phyloP scores from a whole-genome alignment of 2,888 invertebrate species.

The Nysson spinosus region DNA sequence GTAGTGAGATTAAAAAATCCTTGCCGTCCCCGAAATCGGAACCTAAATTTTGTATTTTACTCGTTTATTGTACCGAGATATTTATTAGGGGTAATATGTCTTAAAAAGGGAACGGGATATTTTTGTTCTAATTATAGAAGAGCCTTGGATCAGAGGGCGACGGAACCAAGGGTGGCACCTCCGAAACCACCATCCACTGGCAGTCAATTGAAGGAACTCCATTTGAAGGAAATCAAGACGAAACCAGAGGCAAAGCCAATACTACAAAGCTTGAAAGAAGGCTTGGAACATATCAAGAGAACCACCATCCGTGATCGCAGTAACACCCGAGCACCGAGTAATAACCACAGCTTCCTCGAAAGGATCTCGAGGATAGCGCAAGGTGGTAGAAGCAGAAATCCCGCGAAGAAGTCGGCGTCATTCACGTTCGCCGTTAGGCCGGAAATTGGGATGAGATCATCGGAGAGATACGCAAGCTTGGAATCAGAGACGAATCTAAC shows the following conservation, averaged over 20 bases:
- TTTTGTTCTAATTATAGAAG: slow-evolving; percentile 62
- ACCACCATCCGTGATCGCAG: slow-evolving; percentile 72
- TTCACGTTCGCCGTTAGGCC: slow-evolving; percentile 74
- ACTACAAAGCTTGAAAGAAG: slow-evolving; percentile 71
- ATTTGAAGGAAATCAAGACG: slow-evolving; percentile 71
- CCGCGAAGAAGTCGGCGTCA: slow-evolving; percentile 74
- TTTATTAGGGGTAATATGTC: too few relatives aligned
- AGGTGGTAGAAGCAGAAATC: slow-evolving; percentile 71
- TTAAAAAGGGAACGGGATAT: background rate
- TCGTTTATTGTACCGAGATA: too few relatives aligned
- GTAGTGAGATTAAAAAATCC: too few relatives aligned
- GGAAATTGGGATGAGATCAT: slow-evolving; percentile 74
- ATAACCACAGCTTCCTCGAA: slow-evolving; percentile 68
- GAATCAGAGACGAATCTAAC: slow-evolving; percentile 71
- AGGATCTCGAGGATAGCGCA: slow-evolving; percentile 73
- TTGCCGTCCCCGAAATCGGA: too few relatives aligned
- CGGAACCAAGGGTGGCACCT: slow-evolving; percentile 72
- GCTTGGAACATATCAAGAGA: slow-evolving; percentile 72
- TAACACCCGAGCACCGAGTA: slow-evolving; percentile 50
- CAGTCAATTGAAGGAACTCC: slow-evolving; percentile 68
- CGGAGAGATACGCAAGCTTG: slow-evolving; percentile 72
- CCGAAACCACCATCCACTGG: slow-evolving; percentile 65
- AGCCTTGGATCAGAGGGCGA: slow-evolving; percentile 73
- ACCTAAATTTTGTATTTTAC: too few relatives aligned
- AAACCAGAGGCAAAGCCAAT: slow-evolving; percentile 73